These are phyloP conservation scores for Ceyx cyanopectus DNA, from an alignment of 2,113 vertebrate genomes.

Conservation along the genomic window DNA sequence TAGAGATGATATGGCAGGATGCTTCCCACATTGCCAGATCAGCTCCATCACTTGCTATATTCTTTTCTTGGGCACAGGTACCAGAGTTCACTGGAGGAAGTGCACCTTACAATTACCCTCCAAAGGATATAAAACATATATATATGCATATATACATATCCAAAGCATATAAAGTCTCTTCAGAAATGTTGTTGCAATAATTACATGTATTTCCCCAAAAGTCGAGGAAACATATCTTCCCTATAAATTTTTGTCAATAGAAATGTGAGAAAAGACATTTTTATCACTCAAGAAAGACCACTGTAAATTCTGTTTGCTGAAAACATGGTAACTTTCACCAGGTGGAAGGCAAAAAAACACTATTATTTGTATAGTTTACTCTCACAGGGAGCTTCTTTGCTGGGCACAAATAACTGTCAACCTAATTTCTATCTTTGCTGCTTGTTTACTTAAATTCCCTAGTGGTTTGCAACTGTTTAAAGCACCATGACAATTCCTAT, in stretches of 20 bases:
- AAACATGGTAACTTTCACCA: background rate
- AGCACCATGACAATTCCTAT: background rate
- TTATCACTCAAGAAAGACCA: background rate
- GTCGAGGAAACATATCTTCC: background rate
- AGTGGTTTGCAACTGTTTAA: background rate
- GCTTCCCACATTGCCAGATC: fast-evolving
- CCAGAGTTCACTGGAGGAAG: background rate
- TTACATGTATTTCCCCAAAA: background rate
- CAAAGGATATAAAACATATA: background rate
- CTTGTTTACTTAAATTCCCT: background rate
- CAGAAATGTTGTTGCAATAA: background rate
- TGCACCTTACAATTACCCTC: background rate
- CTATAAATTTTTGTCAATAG: background rate
- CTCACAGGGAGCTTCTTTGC: background rate
- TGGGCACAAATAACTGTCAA: background rate
- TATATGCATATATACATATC: no score
- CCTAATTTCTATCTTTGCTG: background rate
- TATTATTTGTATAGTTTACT: background rate
- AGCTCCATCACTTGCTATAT: fast-evolving
- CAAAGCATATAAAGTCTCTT: background rate
- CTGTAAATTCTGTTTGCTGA: background rate
- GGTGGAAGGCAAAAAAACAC: background rate
- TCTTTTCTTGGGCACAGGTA: background rate
- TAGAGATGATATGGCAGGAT: background rate
- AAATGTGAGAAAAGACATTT: background rate